Base-by-base conservation (phyloP, 1,140 invertebrate genomes). In the Centruroides sculpturatus region DNA sequence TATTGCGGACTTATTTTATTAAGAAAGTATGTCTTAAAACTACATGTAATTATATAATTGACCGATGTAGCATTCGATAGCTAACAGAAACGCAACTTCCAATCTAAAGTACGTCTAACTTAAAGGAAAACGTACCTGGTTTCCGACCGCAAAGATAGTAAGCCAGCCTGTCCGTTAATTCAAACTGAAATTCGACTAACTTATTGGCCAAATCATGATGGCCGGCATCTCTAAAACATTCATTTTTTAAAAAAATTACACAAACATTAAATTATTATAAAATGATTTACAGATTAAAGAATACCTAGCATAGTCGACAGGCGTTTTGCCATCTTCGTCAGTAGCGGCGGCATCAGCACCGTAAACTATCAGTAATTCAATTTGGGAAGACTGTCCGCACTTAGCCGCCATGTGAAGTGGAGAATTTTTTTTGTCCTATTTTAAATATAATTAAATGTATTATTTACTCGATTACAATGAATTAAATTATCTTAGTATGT, bases 371-470 rank as follows among this genome's bases (percentile, higher is more conserved):
- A 99, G 77, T 65, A 99, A 77, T 77, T 99, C 95, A 34, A 90
- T 80, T 73, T 94, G 90, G 4, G 83, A 79, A 35, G 83, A 75
- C 75, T 93, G 89, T 8, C 89, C 89, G 55, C 85, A 85, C 60
- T 85, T 81, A 47, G 91, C 92, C 3, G 95, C 95, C 49, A 98
- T 89, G 74, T 98, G 94, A 54, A 98, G 74, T 7, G 92, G 89
- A 59, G 85, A 85, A 46, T 85, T 92, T 41, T 89, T 87, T 74
- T 95, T 95, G 71, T 97, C 92, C 86, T 91, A 64, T 13, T 23
- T 71, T 34, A 23, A 53, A 36, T 53, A 23, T 36, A 53, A 36
- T 5, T 34, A 12, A 51, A 51, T 51, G 49, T 51, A n/a, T 34
- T 51, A 34, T 51, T 51, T 51, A 34, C 34, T n/a, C 49, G 2